Evolutionary conservation across 2,113 vertebrate genomes (phyloP), one percentile per base, ranked within the genome.

Genomic region (Strix aluco): DNA sequence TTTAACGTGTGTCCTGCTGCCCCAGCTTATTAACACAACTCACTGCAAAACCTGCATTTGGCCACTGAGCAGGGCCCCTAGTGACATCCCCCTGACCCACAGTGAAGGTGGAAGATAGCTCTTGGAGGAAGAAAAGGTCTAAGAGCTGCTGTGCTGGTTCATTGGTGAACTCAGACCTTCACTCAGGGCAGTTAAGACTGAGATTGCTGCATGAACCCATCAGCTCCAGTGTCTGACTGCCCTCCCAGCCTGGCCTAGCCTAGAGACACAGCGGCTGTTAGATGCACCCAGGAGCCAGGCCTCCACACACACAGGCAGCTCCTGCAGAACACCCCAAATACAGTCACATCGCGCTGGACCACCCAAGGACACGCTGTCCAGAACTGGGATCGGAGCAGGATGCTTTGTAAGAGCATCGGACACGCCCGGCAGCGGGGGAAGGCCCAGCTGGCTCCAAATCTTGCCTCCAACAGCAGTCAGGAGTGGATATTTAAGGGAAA

Each of bases 201-300:
- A 80, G 51, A 34, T 0, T 44, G 46, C 67, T 32, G 49, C 55
- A 34, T 0, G 26, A 62, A 38, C 32, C 11, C 42, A 17, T 69
- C 32, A 42, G 79, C 69, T 36, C 57, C 13, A 5, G 40, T 38
- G n/a, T 27, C 69, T 21, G 30, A 12, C 67, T 13, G 44, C 79
- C 34, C 62, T 49, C 32, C 66, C 61, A 66, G 57, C 32, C 70
- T 27, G 49, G 44, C 23, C 58, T 25, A 32, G 49, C 26, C 47
- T 8, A 36, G 62, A 34, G 11, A 42, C 29, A 20, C 38, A 67
- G 30, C 21, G 1, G 1, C 11, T 4, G 55, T 5, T 0, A 40
- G 86, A 10, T 18, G 67, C 20, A 54, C 38, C 46, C 69, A 34
- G 34, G 32, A 36, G 54, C 49, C 62, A 46, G 32, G 32, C 13